Conservation (phyloP, 2,113 vertebrate species). For the Nanorana parkeri region DNA sequence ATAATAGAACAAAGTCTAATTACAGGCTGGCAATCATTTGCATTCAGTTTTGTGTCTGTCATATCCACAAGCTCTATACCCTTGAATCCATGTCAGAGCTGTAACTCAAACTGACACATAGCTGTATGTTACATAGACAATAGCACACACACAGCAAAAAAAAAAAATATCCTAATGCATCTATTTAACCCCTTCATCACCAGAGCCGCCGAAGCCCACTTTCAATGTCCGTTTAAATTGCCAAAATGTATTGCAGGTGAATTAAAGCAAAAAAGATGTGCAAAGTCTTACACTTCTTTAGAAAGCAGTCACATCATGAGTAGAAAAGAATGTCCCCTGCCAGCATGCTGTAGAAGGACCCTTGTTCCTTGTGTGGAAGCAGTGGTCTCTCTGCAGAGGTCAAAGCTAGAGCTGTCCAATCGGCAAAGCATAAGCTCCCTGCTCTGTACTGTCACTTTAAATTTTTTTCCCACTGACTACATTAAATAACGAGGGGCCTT, state of each 20-base stretch:
- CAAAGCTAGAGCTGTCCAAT: too few species aligned
- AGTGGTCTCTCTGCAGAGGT: too few species aligned
- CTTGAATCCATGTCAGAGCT: slow-evolving; percentile 36
- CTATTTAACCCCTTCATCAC: neutral
- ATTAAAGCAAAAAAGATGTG: neutral
- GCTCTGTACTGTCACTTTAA: too few species aligned
- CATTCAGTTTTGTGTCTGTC: slow-evolving; percentile 36
- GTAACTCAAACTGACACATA: slow-evolving; percentile 40
- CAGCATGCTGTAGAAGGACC: too few species aligned
- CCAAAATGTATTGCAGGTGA: neutral
- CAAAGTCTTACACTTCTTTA: neutral
- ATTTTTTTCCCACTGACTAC: too few species aligned
- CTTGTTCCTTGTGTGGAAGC: too few species aligned
- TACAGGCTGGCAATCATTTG: slow-evolving; percentile 49
- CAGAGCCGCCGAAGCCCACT: slow-evolving; percentile 22
- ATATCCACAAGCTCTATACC: slow-evolving; percentile 20
- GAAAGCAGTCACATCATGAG: neutral
- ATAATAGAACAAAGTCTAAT: slow-evolving; percentile 42
- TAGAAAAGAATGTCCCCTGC: neutral
- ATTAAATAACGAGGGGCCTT: too few species aligned
- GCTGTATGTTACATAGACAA: slow-evolving; percentile 5
- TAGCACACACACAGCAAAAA: neutral
- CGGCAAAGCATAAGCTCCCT: too few species aligned
- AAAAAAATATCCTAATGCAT: too few species aligned
- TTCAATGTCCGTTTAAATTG: too few species aligned